These are phyloP conservation scores for Macquaria australasica DNA, from an alignment of 2,113 vertebrate genomes.

Conservation along the genomic window DNA sequence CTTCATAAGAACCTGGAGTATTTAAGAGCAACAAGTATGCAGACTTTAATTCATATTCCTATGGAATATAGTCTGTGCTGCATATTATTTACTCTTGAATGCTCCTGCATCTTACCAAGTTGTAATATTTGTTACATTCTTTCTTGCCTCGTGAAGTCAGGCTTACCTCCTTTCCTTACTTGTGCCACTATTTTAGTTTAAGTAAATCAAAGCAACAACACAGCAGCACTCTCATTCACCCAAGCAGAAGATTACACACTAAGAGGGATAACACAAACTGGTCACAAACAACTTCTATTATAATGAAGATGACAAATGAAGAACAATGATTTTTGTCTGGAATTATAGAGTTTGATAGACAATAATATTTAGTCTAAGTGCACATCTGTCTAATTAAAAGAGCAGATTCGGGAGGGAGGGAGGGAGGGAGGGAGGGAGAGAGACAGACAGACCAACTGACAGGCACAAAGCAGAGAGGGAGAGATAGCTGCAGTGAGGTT, in stretches of 20 bases:
- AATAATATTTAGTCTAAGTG: slow-evolving; percentile 1
- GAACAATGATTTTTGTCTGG: neutral
- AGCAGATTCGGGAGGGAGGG: neutral
- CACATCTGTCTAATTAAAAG: slow-evolving; percentile 8
- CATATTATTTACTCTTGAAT: neutral
- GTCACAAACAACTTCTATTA: neutral
- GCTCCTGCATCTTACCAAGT: neutral
- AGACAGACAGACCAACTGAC: neutral
- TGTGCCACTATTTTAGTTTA: neutral
- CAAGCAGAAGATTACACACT: neutral
- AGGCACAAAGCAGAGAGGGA: neutral
- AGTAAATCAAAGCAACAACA: neutral
- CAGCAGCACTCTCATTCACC: neutral
- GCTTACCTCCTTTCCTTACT: neutral
- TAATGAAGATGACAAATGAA: neutral
- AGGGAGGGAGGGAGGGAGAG: neutral
- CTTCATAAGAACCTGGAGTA: neutral
- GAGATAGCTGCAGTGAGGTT: slow-evolving; percentile 18
- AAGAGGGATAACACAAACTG: neutral
- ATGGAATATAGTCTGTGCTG: neutral
- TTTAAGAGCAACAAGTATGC: too few species aligned
- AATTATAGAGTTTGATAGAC: neutral
- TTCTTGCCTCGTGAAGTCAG: neutral
- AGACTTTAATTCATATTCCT: too few species aligned
- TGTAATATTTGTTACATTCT: neutral